These are phyloP conservation scores for Acestrorhynchus altus DNA, from an alignment of 2,797 vertebrate genomes.

Conservation along the genomic window DNA sequence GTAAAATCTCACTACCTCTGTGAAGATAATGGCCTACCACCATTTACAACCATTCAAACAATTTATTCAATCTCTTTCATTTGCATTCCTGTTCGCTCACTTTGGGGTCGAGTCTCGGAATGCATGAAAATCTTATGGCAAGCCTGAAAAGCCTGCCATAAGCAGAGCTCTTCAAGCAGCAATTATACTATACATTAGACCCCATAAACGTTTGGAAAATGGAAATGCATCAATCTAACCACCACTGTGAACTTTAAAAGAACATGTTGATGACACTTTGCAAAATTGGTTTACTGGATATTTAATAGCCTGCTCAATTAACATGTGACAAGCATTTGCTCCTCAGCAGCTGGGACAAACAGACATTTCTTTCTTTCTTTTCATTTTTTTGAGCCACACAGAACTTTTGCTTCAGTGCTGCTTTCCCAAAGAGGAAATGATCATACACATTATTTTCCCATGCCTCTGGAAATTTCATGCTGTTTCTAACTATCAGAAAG, in stretches of 20 bases:
- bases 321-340: constrained; percentile 23
- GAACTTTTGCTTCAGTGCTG: neutral
- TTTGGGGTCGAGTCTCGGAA: neutral
- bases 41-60: neutral
- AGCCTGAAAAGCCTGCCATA: neutral
- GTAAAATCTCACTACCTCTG: neutral
- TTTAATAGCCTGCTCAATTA: constrained; percentile 46
- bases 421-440: neutral
- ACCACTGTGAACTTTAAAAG: constrained; percentile 41
- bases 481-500: constrained; percentile 39
- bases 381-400: neutral
- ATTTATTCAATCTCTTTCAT: neutral
- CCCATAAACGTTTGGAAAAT: constrained; percentile 17
- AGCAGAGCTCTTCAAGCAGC: constrained; percentile 21
- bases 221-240: constrained; percentile 41
- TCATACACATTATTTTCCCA: constrained; percentile 23
- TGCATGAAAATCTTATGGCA: constrained; percentile 26
- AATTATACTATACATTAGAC: constrained; percentile 53
- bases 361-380: constrained; percentile 9
- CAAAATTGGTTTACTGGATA: constrained; percentile 41
- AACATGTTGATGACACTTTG: constrained; percentile 49
- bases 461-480: constrained; percentile 35
- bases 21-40: neutral
- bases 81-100: neutral
- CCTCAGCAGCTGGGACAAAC: neutral